Evolutionary conservation across 2,888 invertebrate species (phyloP), one percentile per base, ranked within the genome.

Genomic region (Globia sparganii): DNA sequence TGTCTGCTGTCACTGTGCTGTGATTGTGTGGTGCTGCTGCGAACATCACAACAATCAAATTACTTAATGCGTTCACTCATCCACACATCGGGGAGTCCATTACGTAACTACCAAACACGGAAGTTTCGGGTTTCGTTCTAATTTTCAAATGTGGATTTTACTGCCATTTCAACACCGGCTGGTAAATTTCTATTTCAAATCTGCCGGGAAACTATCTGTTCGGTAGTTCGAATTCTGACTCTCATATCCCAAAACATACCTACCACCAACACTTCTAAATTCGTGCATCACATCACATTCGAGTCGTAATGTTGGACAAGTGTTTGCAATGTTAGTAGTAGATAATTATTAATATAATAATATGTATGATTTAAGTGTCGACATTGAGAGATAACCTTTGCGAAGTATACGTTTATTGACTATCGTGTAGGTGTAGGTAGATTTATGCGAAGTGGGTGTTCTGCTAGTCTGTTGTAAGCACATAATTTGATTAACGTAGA

Each of bases 11-110:
- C 97, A 89, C 97, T 97, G 93, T 97, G 97, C 83, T 97, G 97
- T 91, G 97, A 97, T 84, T 97, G 97, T 89, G 97, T 97, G 85
- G 97, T 97, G 74, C 97, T 97, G 96, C 98, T 98, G 97, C 87
- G 86, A 80, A 97, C 92, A 78, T 83, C 59, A 81, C 31, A 77
- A 90, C 78, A 77, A 64, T 80, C 74, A 86, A 81, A 81, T 82
- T 66, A 82, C 61, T 70, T 34, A 85, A 73, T 61, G 58, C n/a
- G 58, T 74, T 72, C 77, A 72, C 34, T 53, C 40, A 80, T 67
- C 28, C 62, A 75, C 67, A 31, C 74, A 40, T 49, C 59, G 34
- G 40, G 69, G 53, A 82, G 76, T 66, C 68, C 71, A 83, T 79
- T 81, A 76, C 77, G 70, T 56, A 73, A 80, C 73, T 81, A 77